These are phyloP conservation scores for Helarctos malayanus DNA, from an alignment of 2,797 vertebrate species.

Conservation along the genomic window DNA sequence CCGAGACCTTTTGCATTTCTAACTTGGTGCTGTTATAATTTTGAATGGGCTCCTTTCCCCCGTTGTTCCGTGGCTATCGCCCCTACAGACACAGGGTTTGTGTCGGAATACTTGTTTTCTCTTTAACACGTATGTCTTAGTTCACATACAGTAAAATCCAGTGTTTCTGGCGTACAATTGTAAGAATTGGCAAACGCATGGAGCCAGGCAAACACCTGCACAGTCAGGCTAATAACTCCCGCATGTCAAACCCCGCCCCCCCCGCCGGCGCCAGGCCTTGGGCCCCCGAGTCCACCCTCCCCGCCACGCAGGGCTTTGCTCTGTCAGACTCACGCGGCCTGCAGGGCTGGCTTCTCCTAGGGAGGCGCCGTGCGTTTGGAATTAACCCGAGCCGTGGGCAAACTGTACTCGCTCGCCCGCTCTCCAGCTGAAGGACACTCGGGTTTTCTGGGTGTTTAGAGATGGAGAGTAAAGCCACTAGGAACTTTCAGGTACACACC, in stretches of 20 bases:
- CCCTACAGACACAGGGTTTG: no score
- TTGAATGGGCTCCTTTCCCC: background rate
- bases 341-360: background rate
- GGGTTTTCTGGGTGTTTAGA: background rate
- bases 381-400: background rate
- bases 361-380: accelerated
- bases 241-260: no score
- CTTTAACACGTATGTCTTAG: background rate
- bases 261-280: accelerated
- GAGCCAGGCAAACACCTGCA: background rate
- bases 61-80: no score
- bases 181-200: background rate
- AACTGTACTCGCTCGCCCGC: accelerated
- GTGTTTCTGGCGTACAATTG: background rate
- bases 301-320: background rate
- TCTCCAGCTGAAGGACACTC: accelerated
- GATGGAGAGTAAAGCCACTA: background rate
- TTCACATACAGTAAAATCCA: background rate
- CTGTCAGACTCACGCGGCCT: accelerated
- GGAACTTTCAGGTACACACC: background rate
- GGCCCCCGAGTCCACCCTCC: background rate
- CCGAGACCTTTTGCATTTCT: background rate
- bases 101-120: background rate
- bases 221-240: background rate
- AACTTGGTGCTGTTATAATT: background rate